phyloP scores from a whole-genome alignment of 2,888 invertebrate species.

The Ligdia adustata region DNA sequence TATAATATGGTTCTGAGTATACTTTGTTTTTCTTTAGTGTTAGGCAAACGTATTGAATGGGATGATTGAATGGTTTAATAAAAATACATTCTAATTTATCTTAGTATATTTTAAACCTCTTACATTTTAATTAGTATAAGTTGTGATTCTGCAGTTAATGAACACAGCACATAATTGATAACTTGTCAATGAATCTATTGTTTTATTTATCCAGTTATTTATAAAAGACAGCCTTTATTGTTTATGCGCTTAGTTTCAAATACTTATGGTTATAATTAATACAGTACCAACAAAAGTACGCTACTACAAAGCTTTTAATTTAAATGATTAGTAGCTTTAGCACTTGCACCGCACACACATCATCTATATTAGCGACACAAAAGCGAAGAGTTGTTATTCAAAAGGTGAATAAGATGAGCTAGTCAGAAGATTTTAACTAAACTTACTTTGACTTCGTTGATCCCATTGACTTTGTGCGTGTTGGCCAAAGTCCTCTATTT shows the following conservation, averaged over 20 bases:
- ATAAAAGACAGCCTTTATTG: neutral
- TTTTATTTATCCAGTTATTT: neutral
- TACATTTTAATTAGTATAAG: constrained; percentile 3
- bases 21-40: too few species aligned
- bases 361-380: constrained; percentile 1
- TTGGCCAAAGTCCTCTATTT: constrained; percentile 41
- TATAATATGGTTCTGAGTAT: too few species aligned
- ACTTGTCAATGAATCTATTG: too few species aligned
- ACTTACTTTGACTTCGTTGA: constrained; percentile 41
- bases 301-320: too few species aligned
- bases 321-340: too few species aligned
- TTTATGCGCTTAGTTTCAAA: constrained; percentile 1
- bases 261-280: too few species aligned
- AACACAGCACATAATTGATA: neutral
- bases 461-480: constrained; percentile 42
- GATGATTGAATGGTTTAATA: constrained; percentile 18
- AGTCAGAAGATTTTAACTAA: too few species aligned
- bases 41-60: neutral
- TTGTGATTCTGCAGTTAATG: neutral
- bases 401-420: neutral
- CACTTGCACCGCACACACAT: too few species aligned
- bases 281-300: too few species aligned
- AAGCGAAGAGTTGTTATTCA: neutral
- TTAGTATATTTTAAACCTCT: constrained; percentile 3
- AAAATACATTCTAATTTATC: constrained; percentile 18